These are phyloP conservation scores for Mastomys coucha DNA, from an alignment of 2,113 vertebrate species.

Conservation along the genomic window DNA sequence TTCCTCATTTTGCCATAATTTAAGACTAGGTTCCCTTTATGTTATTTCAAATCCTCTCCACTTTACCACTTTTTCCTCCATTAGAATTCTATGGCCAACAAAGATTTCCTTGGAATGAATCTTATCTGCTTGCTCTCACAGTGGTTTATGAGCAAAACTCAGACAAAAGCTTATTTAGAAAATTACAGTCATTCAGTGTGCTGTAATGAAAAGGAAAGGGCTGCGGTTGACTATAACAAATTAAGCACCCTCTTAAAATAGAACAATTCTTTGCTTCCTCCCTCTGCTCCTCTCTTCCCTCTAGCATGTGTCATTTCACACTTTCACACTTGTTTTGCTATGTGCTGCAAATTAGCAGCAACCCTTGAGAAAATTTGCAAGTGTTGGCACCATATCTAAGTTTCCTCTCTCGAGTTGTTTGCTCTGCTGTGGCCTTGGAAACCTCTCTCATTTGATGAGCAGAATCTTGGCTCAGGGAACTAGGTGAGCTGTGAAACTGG, in stretches of 20 bases:
- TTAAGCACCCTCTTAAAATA: constrained; percentile 74
- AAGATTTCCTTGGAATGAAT: background rate
- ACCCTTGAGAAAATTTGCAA: constrained; percentile 73
- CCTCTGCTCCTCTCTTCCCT: background rate
- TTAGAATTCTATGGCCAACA: background rate
- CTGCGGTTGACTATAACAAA: constrained; percentile 64
- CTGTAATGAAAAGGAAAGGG: constrained; percentile 54
- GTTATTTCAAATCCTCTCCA: background rate
- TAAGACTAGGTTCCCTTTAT: background rate
- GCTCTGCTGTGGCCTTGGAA: constrained; percentile 37
- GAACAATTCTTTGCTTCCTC: constrained; percentile 30
- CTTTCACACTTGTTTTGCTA: constrained; percentile 59
- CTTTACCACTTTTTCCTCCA: background rate
- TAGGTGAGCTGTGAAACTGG: background rate
- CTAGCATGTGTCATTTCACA: constrained; percentile 66
- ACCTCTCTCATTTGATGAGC: constrained; percentile 6
- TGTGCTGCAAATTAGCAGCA: constrained; percentile 75
- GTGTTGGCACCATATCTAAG: constrained; percentile 62
- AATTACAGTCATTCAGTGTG: constrained; percentile 29
- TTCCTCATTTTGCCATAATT: background rate
- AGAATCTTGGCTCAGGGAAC: constrained; percentile 8
- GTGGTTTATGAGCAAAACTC: background rate
- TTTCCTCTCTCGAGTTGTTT: constrained; percentile 60
- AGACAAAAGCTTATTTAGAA: constrained; percentile 7
- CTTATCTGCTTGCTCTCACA: background rate